A percentile compares a stretch with the other conserved stretches of the same genome.
Evolutionary conservation across 2,797 vertebrate genomes (phyloP).

Genomic region (Artibeus lituratus): DNA sequence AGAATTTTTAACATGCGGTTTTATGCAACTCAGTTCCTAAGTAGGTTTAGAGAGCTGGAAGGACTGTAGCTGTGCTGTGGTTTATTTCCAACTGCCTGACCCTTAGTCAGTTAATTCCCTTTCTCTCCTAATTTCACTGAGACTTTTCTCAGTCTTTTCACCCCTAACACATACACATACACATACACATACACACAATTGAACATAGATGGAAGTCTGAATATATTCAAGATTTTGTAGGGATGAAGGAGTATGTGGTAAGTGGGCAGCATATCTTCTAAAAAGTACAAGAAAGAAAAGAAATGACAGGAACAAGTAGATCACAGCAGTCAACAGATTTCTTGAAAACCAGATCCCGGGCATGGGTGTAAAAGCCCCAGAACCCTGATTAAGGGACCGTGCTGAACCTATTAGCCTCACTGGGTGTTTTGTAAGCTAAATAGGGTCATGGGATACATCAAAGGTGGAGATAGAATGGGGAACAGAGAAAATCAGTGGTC

Average conservation of each 20-base stretch:
- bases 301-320: not conserved
- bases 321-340: not conserved
- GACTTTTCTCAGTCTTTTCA: conserved; percentile 20
- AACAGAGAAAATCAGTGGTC: not conserved
- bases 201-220: not conserved
- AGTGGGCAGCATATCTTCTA: not conserved
- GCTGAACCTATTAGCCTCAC: not conserved
- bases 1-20: conserved; percentile 22
- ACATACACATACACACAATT: not conserved
- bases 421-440: not conserved
- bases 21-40: conserved; percentile 18
- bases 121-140: conserved; percentile 19
- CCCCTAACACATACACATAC: not conserved
- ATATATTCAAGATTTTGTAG: conserved; percentile 21
- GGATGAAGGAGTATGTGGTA: not conserved
- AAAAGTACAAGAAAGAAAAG: not conserved
- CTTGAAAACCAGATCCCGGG: conserved; percentile 24
- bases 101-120: not conserved
- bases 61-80: not conserved
- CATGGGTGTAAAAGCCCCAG: not conserved
- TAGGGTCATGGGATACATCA: not conserved
- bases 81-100: not conserved
- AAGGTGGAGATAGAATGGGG: not conserved
- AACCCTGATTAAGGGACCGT: not conserved
- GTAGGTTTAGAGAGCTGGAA: not conserved